phyloP scores from a whole-genome alignment of 2,113 vertebrate species.

The Triplophysa rosa region DNA sequence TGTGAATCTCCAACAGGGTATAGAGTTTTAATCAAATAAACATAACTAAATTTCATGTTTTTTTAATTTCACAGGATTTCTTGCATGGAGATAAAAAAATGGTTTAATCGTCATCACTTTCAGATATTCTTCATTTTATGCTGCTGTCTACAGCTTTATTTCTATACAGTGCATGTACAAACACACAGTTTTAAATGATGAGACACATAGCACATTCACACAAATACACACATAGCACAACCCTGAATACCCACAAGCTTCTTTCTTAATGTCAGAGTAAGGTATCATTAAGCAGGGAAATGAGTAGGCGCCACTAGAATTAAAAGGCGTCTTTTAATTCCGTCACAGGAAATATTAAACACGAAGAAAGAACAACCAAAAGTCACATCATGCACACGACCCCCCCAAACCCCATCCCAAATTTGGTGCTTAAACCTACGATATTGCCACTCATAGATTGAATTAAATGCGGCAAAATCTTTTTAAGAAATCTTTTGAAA shows the following conservation, averaged over 20 bases:
- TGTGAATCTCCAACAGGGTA: constrained; percentile 9
- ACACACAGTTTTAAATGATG: not conserved
- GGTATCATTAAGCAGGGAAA: constrained; percentile 1
- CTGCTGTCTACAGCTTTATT: no score
- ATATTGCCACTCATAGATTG: constrained; percentile 28
- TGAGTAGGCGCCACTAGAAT: not conserved
- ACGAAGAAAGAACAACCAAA: not conserved
- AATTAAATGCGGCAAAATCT: constrained; percentile 38
- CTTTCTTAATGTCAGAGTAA: constrained; percentile 12
- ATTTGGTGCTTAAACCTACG: not conserved
- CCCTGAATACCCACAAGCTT: not conserved
- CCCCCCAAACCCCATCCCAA: not conserved
- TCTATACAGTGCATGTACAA: no score
- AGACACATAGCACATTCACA: not conserved
- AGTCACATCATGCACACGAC: not conserved
- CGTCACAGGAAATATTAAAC: constrained; percentile 37
- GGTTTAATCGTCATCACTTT: not conserved
- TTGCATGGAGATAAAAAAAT: not conserved
- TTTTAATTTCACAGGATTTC: not conserved
- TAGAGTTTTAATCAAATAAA: not conserved
- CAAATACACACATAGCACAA: not conserved
- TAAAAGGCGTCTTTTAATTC: not conserved
- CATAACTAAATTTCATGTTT: not conserved
- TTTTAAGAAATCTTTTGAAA: constrained; percentile 34
- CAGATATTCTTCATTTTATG: not conserved